Percentiles rank a stretch among this genome's conserved stretches.
Conservation (phyloP, 2,888 invertebrate species). For the Halictus ligatus region DNA sequence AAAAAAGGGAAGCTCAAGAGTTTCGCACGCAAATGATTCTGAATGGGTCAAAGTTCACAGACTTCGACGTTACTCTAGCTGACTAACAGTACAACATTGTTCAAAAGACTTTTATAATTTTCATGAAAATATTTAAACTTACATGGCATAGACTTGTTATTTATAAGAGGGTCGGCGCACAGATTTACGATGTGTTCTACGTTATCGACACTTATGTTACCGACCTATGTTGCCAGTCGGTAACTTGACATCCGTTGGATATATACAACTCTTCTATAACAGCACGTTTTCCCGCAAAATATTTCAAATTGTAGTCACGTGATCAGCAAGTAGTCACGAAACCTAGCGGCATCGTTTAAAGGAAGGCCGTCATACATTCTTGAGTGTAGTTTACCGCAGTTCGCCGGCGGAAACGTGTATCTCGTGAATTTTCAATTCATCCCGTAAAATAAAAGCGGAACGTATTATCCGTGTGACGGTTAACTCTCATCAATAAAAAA, state of each 20-base stretch:
- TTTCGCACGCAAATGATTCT: slow-evolving; percentile 30
- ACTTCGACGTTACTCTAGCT: slow-evolving; percentile 17
- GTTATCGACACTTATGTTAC: neutral
- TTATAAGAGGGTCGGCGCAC: neutral
- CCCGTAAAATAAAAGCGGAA: neutral
- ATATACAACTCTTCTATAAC: neutral
- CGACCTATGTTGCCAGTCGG: neutral
- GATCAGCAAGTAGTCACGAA: slow-evolving; percentile 20
- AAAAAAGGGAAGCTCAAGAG: slow-evolving; percentile 45
- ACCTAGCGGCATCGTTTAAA: slow-evolving; percentile 28
- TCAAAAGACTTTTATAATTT: neutral
- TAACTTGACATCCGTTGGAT: neutral
- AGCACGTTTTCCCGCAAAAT: slow-evolving; percentile 1
- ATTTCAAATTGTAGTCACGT: slow-evolving; percentile 5
- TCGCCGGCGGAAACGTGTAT: slow-evolving; percentile 3
- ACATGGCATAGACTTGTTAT: neutral
- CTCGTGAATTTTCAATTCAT: neutral
- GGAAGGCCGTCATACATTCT: neutral
- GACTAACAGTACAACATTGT: neutral
- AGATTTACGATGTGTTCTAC: neutral
- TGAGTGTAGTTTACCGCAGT: slow-evolving; percentile 25
- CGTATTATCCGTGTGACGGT: neutral
- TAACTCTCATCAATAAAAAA: neutral
- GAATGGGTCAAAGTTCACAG: slow-evolving; percentile 18
- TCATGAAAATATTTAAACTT: neutral